These are phyloP conservation scores for Propithecus coquereli DNA, from an alignment of 2,113 vertebrate species.

Conservation along the genomic window DNA sequence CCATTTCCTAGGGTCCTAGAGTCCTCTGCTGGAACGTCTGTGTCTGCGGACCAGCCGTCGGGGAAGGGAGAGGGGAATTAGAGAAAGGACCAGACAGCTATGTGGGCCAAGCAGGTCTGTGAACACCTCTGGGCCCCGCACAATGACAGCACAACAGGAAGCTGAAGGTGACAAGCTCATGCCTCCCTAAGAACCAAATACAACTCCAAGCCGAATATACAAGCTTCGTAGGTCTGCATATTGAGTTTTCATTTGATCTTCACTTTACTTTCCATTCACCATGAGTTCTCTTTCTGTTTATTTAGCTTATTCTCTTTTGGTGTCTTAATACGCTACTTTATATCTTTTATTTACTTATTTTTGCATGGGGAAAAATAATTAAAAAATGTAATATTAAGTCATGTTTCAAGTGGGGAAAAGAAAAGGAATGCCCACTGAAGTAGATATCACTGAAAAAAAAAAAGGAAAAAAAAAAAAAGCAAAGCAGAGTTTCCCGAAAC, in stretches of 20 bases:
- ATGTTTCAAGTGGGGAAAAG: not conserved
- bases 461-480: not conserved
- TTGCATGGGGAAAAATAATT: not conserved
- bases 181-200: not conserved
- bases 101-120: not conserved
- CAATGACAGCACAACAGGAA: not conserved
- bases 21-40: not conserved
- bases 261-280: not conserved
- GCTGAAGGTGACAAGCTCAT: not conserved
- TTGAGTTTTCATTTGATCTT: not conserved
- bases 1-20: not conserved
- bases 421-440: not conserved
- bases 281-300: not conserved
- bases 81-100: not conserved
- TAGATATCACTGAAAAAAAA: not conserved
- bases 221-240: not conserved
- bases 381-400: not conserved
- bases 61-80: not conserved
- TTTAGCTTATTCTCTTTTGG: not conserved
- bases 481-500: not conserved
- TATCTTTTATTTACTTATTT: not conserved
- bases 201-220: not conserved
- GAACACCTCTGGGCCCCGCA: not conserved
- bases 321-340: not conserved
- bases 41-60: not conserved